Percentiles rank a stretch among this genome's conserved stretches.
Conservation (phyloP, 2,888 invertebrate genomes). For the Cataglyphis cursor region DNA sequence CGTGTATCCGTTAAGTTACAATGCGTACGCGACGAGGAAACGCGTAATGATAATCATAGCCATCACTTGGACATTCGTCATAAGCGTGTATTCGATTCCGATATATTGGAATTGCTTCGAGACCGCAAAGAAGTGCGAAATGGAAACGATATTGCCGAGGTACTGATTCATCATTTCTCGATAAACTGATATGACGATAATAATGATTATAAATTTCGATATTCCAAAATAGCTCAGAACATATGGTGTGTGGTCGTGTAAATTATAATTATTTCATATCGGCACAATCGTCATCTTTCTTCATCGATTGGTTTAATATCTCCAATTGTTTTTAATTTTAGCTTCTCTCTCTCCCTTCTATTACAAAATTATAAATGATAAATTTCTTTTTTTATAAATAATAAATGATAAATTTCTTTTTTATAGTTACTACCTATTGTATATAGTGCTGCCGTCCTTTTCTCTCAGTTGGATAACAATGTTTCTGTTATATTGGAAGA, state of each 20-base stretch:
- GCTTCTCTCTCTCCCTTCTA: neutral
- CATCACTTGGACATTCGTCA: constrained; percentile 90
- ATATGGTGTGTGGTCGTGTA: neutral
- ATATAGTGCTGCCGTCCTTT: constrained; percentile 91
- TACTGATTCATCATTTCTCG: constrained; percentile 76
- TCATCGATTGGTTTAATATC: neutral
- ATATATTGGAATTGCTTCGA: constrained; percentile 93
- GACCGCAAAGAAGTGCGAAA: constrained; percentile 89
- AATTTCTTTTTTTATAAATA: constrained; percentile 36
- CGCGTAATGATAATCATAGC: constrained; percentile 90
- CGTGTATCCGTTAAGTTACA: constrained; percentile 93
- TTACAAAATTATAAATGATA: neutral
- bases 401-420: constrained; percentile 24
- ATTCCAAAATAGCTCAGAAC: neutral
- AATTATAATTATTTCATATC: neutral
- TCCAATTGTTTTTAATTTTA: neutral
- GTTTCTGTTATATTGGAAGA: constrained; percentile 92
- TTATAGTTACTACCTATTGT: constrained; percentile 75
- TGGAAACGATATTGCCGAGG: constrained; percentile 89
- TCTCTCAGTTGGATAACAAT: constrained; percentile 92
- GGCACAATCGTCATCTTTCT: neutral
- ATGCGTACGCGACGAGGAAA: constrained; percentile 91
- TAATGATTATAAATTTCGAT: neutral
- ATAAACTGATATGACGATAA: neutral
- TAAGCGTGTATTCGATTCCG: constrained; percentile 90